A percentile compares a stretch with the other conserved stretches of the same genome.
Evolutionary conservation across 92 coral and sea anemone species (phyloP).

Genomic region (Palythoa caribaeorum): DNA sequence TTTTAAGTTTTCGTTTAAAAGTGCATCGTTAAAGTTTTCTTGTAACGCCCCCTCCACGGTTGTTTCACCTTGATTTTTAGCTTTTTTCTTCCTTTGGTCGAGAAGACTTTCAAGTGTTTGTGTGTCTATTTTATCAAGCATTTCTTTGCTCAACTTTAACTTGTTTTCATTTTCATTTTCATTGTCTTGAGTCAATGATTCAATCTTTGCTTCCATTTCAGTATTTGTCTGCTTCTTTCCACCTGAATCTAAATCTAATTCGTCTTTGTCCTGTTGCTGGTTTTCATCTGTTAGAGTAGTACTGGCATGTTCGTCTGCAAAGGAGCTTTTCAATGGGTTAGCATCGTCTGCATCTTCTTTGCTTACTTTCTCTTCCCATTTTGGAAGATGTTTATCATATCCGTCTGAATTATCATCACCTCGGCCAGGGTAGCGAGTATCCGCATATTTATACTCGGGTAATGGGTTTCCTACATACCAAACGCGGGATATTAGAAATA

Average conservation of each 20-base stretch:
- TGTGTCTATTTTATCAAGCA: constrained; percentile 38
- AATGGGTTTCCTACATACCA: constrained; percentile 60
- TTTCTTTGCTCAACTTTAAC: constrained; percentile 18
- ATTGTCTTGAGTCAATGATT: not conserved
- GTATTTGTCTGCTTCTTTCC: constrained; percentile 8
- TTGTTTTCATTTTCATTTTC: not conserved
- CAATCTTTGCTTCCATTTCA: not conserved
- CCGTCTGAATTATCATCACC: constrained; percentile 38
- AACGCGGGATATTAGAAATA: not conserved
- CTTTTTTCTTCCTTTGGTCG: constrained; percentile 31
- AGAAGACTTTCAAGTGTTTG: constrained; percentile 31
- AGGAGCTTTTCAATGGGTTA: constrained; percentile 24
- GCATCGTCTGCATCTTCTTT: constrained; percentile 16
- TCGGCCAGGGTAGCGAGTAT: constrained; percentile 44
- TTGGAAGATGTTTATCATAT: constrained; percentile 30
- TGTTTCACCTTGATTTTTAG: not conserved
- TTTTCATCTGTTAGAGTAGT: not conserved
- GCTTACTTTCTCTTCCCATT: constrained; percentile 27
- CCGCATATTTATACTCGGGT: constrained; percentile 81
- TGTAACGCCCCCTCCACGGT: constrained; percentile 2
- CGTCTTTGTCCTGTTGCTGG: not conserved
- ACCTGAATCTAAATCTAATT: not conserved
- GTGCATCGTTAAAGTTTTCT: constrained; percentile 36
- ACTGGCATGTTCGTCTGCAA: not conserved
- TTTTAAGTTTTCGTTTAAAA: constrained; percentile 33